phyloP scores from a whole-genome alignment of 2,113 vertebrate species.

The Caloenas nicobarica region DNA sequence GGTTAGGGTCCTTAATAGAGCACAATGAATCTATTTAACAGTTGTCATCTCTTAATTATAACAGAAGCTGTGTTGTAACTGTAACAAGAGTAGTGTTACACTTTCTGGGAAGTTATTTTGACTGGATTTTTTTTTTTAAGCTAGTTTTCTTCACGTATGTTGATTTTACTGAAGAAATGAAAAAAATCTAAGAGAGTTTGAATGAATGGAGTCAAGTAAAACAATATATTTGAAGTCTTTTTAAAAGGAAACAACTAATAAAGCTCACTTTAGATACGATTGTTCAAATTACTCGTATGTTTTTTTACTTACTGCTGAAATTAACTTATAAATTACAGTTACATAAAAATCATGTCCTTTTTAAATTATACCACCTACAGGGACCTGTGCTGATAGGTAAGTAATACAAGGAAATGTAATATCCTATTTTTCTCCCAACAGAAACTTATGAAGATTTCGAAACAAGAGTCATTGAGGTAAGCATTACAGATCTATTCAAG shows the following conservation, averaged over 20 bases:
- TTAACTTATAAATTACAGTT: background rate
- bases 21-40: background rate
- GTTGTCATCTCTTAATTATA: background rate
- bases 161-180: background rate
- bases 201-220: background rate
- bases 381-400: background rate
- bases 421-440: slow-evolving; percentile 60
- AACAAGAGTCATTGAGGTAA: slow-evolving; percentile 91
- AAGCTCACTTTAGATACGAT: background rate
- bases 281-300: background rate
- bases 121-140: background rate
- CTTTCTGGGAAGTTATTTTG: background rate
- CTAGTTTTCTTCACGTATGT: background rate
- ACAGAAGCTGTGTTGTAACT: background rate
- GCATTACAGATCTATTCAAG: slow-evolving; percentile 8
- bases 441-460: slow-evolving; percentile 93
- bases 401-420: background rate
- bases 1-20: background rate
- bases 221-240: background rate
- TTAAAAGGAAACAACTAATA: background rate
- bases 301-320: background rate
- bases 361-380: background rate
- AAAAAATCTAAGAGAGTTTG: background rate
- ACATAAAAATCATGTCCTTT: background rate
- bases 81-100: background rate